Base-by-base conservation (phyloP, 2,888 invertebrate genomes). In the Acronicta aceris region DNA sequence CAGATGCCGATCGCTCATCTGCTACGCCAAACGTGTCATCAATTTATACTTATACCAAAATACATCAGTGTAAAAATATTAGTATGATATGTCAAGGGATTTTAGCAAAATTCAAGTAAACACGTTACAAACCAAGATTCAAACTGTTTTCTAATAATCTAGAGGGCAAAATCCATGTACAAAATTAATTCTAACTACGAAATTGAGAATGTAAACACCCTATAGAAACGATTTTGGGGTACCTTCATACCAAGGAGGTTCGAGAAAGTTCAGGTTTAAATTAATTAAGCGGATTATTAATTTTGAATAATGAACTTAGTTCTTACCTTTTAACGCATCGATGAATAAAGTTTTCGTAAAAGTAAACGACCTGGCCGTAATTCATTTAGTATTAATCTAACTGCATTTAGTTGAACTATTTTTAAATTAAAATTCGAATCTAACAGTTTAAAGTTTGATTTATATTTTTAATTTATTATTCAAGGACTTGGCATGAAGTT, bases 241-340 rank as follows among this genome's bases (percentile, higher is more conserved):
- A 69, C 71, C 81, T 84, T 43, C 74, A 48, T n/a, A 82, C 83
- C 76, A 86, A 89, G 73, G 61, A 81, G 89, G 88, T 89, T 33
- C 88, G 80, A 82, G 81, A 87, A 91, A 92, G 86, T 92, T 90
- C 79, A 78, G 84, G 89, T 90, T 89, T 84, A 89, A 91, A 90
- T 93, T 90, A 90, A 93, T 94, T 93, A 90, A 85, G 85, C 86
- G 90, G 90, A 90, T 93, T 92, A 93, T 92, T 93, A 93, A 92
- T 91, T 91, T 90, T 90, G 89, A 90, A 88, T 91, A 90, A 91
- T 89, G 89, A 90, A 90, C 88, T 88, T 82, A 74, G 81, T 78
- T 85, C 81, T 84, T 80, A 79, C 73, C 63, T 71, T 69, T 66
- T 52, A 70, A 64, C 64, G 68, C 66, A 62, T 68, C 68, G 66